phyloP scores from a whole-genome alignment of 1,140 invertebrate species.

The Anastrepha ludens region DNA sequence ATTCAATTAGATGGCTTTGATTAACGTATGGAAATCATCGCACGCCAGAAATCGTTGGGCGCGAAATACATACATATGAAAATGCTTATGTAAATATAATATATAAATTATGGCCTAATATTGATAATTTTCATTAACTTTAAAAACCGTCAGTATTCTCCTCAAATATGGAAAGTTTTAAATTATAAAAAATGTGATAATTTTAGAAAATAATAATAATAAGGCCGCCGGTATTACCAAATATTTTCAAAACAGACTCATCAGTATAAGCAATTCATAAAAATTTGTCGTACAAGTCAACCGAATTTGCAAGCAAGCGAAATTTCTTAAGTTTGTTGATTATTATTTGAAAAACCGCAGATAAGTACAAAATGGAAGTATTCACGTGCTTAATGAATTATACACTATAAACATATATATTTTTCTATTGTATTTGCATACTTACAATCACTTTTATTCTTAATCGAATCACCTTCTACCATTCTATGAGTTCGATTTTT shows the following conservation, averaged over 20 bases:
- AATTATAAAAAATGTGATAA: neutral
- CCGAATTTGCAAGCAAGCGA: no score
- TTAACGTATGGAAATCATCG: constrained; percentile 36
- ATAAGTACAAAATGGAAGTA: no score
- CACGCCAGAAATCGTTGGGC: neutral
- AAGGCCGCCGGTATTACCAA: no score
- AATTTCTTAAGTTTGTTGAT: no score
- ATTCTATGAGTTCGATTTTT: constrained; percentile 81
- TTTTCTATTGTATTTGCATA: constrained; percentile 52
- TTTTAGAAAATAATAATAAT: neutral
- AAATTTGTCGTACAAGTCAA: no score
- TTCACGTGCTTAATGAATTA: no score
- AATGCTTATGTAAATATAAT: neutral
- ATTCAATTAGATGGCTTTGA: constrained; percentile 27
- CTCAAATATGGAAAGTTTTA: no score
- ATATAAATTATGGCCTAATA: neutral
- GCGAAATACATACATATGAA: neutral
- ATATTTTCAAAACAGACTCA: no score
- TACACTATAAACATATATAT: no score
- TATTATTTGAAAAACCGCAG: no score
- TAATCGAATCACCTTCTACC: constrained; percentile 85
- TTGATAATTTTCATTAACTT: constrained; percentile 6
- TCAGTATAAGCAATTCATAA: no score
- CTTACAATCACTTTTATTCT: constrained; percentile 84
- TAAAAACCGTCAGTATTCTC: neutral